Base-by-base conservation (phyloP, 2,888 invertebrate species). In the Apocheima hispidaria region DNA sequence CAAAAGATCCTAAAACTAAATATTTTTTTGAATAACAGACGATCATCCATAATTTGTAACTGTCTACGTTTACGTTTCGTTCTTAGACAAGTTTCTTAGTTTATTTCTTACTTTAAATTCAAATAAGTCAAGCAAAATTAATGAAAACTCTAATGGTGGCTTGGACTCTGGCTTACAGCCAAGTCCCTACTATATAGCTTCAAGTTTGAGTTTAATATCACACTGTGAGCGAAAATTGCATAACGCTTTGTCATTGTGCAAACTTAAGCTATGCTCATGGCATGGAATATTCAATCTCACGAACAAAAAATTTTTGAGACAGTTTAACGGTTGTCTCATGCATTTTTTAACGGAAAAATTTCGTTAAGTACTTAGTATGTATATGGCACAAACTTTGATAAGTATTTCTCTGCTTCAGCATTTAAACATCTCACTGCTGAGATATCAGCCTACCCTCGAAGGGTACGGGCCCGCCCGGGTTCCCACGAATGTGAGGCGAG, bases 221-320 rank as follows among this genome's bases (percentile, higher is more conserved):
- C 28, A 28, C 40, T 40, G 18, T 7, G 12, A 41, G 18, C 7
- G 18, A 38, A 51, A 38, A 50, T 51, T 51, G 40, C 26, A 40
- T 40, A 46, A 51, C 40, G 51, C 28, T 38, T 40, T 51, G 38
- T 21, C 40, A 38, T 40, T 51, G 18, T n/a, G 23, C 26, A 50
- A 38, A 50, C 51, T 18, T 26, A 40, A 40, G 28, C 23, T 14
- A 36, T 38, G 26, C 20, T 1, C 38, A 36, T 50, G 23, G 36
- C n/a, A n/a, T 16, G 12, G 40, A 30, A 44, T 50, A 50, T 30
- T 28, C 28, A 51, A 51, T 21, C 9, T 35, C 12, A 46, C 5
- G 30, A 46, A 30, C 30, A 46, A 30, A 46, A 33, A 46, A 46
- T 18, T 7, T 20, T 28, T 44, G 10, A 44, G 6, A n/a, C 10